A percentile compares a stretch with the other conserved stretches of the same genome.
phyloP scores from a whole-genome alignment of 2,797 vertebrate species.

The Lithobates pipiens region DNA sequence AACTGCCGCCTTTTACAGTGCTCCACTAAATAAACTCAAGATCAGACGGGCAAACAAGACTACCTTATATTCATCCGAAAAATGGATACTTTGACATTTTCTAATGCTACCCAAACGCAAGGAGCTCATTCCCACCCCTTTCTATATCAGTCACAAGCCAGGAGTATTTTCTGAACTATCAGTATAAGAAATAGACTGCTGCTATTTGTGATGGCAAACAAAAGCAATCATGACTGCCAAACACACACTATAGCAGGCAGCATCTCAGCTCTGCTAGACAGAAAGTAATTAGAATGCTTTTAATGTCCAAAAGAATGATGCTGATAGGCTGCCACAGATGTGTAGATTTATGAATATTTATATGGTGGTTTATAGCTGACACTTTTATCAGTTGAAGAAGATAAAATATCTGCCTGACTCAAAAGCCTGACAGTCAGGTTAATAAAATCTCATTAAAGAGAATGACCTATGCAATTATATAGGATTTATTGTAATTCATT shows the following conservation, averaged over 20 bases:
- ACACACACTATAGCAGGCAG: conserved; percentile 83
- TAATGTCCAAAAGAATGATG: conserved; percentile 87
- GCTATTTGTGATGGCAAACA: conserved; percentile 86
- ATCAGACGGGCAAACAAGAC: neutral
- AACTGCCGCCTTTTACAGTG: no score
- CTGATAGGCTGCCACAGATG: conserved; percentile 93
- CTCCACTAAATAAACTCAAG: neutral
- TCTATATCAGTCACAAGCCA: conserved; percentile 80
- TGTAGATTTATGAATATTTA: conserved; percentile 99
- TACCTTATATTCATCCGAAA: conserved; percentile 1
- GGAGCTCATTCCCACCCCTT: conserved; percentile 78
- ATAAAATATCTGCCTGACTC: conserved; percentile 95
- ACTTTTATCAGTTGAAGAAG: conserved; percentile 96
- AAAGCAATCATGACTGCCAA: conserved; percentile 87
- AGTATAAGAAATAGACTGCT: conserved; percentile 83
- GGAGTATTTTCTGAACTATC: conserved; percentile 82
- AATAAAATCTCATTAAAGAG: conserved; percentile 99
- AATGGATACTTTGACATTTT: conserved; percentile 80
- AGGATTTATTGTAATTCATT: conserved; percentile 90
- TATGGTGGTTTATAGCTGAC: conserved; percentile 88
- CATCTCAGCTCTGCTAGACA: conserved; percentile 85
- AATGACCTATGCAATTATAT: conserved; percentile 90
- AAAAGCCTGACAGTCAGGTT: conserved; percentile 89
- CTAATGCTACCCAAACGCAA: conserved; percentile 74
- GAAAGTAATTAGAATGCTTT: conserved; percentile 89